Conservation (phyloP, 2,113 vertebrate genomes). For the Eleginops maclovinus region DNA sequence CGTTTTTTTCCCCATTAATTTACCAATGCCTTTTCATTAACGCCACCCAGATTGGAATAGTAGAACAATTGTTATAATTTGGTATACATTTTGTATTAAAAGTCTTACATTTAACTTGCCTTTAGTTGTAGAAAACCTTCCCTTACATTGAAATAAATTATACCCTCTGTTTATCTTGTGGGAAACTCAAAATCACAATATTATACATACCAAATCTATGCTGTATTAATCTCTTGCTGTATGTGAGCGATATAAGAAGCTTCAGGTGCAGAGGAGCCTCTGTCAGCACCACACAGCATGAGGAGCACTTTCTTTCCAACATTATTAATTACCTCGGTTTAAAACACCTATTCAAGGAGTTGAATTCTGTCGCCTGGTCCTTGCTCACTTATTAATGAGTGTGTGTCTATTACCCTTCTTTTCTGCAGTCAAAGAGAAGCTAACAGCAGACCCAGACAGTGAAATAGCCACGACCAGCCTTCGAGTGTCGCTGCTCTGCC, state of each 20-base stretch:
- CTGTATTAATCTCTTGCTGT: too few species aligned
- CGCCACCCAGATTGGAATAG: too few species aligned
- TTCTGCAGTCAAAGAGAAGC: constrained; percentile 95
- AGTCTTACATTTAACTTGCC: neutral
- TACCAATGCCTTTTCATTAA: too few species aligned
- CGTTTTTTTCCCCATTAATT: too few species aligned
- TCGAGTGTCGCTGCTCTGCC: constrained; percentile 97
- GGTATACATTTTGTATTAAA: neutral
- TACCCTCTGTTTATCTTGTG: neutral
- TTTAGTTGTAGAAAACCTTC: too few species aligned
- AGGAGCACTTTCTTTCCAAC: neutral
- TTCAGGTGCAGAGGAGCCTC: neutral
- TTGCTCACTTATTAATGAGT: neutral
- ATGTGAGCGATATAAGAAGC: neutral
- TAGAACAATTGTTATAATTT: too few species aligned
- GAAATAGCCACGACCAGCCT: constrained; percentile 99
- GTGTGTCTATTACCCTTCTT: constrained; percentile 16
- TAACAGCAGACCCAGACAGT: constrained; percentile 99
- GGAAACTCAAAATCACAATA: neutral
- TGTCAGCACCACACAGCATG: neutral
- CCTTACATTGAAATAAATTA: neutral
- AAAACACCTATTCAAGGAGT: neutral
- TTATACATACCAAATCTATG: too few species aligned
- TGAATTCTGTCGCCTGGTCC: neutral
- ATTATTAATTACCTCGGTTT: neutral